These are phyloP conservation scores for Amphipoea oculea DNA, from an alignment of 2,888 invertebrate genomes.

Conservation along the genomic window DNA sequence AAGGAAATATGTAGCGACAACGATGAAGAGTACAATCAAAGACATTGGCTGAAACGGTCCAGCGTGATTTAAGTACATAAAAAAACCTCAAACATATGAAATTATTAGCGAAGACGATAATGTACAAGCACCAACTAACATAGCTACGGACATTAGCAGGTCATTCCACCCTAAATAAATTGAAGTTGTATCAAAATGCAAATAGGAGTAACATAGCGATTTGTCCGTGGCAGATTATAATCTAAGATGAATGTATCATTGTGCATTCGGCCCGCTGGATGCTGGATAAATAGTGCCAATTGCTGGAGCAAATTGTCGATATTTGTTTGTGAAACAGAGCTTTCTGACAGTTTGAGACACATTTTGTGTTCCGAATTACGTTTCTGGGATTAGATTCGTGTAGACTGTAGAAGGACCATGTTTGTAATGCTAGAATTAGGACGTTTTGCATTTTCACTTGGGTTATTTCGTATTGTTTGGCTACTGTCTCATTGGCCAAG, in stretches of 20 bases:
- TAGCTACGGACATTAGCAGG: conserved; percentile 45
- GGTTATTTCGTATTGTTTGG: neutral
- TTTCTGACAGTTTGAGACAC: conserved; percentile 59
- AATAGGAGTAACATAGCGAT: conserved; percentile 76
- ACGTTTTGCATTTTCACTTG: neutral
- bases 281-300: conserved; percentile 74
- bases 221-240: conserved; percentile 84
- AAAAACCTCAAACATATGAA: conserved; percentile 21
- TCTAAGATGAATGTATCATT: conserved; percentile 83
- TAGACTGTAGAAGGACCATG: neutral
- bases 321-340: conserved; percentile 72
- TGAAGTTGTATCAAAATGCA: conserved; percentile 66
- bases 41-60: neutral
- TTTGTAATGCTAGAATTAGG: neutral
- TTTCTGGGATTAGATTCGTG: conserved; percentile 28
- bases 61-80: conserved; percentile 1
- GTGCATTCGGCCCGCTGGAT: conserved; percentile 69
- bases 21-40: neutral
- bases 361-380: conserved; percentile 52
- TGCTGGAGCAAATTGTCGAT: conserved; percentile 70
- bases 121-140: conserved; percentile 3
- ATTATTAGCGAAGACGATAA: conserved; percentile 27
- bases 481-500: neutral
- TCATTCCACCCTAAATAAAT: conserved; percentile 64
- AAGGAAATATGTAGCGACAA: conserved; percentile 1